Conservation (phyloP, 2,888 invertebrate species). For the Andrena haemorrhoa region DNA sequence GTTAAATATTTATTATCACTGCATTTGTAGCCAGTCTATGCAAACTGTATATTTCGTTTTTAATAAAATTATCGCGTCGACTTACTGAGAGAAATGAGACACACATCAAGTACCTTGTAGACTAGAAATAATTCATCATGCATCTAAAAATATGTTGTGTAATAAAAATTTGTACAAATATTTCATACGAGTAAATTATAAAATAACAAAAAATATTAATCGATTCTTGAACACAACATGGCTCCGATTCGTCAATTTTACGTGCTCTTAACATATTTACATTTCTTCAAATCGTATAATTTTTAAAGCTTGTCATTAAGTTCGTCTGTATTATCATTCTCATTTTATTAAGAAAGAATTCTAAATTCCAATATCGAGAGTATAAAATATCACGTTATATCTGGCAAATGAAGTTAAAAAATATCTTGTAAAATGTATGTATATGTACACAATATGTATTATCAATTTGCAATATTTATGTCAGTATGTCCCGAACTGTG, state of each 20-base stretch:
- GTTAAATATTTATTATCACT: conserved; percentile 1
- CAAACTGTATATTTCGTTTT: conserved; percentile 19
- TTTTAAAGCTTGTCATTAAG: conserved; percentile 21
- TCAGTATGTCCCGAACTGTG: conserved; percentile 8
- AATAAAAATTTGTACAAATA: conserved; percentile 31
- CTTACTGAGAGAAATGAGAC: conserved; percentile 25
- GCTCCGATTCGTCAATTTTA: conserved; percentile 15
- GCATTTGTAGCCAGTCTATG: conserved; percentile 26
- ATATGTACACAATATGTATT: conserved; percentile 27
- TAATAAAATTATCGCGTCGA: conserved; percentile 12
- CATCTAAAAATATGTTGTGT: conserved; percentile 17
- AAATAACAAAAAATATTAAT: neutral
- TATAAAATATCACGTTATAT: conserved; percentile 20
- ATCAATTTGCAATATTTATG: conserved; percentile 17
- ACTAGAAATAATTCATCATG: conserved; percentile 56
- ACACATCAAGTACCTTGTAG: conserved; percentile 48
- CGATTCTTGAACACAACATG: conserved; percentile 32
- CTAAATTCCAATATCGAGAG: conserved; percentile 11
- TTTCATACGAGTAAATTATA: conserved; percentile 16
- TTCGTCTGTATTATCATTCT: conserved; percentile 12
- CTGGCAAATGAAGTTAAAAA: neutral
- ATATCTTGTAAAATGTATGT: conserved; percentile 14
- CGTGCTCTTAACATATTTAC: conserved; percentile 24
- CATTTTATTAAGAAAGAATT: conserved; percentile 18
- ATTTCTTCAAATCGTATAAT: conserved; percentile 26